A percentile compares a stretch with the other conserved stretches of the same genome.
Conservation (phyloP, 1,140 invertebrate genomes). For the Drosophila nikananu region DNA sequence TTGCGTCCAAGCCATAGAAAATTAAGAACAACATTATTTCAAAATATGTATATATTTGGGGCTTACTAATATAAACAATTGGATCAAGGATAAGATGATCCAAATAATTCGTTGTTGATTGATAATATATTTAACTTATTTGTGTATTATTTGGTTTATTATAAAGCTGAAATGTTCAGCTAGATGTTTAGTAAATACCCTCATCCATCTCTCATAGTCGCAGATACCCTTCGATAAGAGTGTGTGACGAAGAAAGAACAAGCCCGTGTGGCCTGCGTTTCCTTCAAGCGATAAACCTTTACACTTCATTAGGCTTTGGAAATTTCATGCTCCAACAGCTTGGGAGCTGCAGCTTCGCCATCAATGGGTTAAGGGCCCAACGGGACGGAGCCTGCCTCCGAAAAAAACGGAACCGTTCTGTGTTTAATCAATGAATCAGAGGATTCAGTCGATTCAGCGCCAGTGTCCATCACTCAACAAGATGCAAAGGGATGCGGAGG, state of each 20-base stretch:
- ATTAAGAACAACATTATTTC: no score
- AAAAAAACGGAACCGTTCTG: conserved; percentile 36
- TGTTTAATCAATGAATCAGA: conserved; percentile 81
- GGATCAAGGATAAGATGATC: no score
- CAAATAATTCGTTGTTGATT: neutral
- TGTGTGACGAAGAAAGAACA: conserved; percentile 17
- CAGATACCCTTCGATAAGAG: neutral
- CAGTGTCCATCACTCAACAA: conserved; percentile 62
- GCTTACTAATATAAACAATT: no score
- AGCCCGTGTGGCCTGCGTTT: conserved; percentile 41
- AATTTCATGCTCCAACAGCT: conserved; percentile 82
- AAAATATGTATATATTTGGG: no score
- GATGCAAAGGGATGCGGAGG: conserved; percentile 50
- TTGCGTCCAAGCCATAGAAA: no score
- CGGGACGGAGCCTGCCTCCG: conserved; percentile 2
- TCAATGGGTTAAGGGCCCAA: conserved; percentile 67
- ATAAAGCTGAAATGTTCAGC: neutral
- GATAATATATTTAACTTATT: neutral
- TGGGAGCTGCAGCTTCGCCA: conserved; percentile 43
- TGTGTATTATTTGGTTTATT: neutral
- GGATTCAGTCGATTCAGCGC: conserved; percentile 69
- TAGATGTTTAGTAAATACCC: no score
- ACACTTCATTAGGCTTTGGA: conserved; percentile 77
- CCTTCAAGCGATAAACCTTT: conserved; percentile 79
- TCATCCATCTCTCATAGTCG: neutral